phyloP scores from a whole-genome alignment of 2,888 invertebrate species.

The Penaeus monodon region DNA sequence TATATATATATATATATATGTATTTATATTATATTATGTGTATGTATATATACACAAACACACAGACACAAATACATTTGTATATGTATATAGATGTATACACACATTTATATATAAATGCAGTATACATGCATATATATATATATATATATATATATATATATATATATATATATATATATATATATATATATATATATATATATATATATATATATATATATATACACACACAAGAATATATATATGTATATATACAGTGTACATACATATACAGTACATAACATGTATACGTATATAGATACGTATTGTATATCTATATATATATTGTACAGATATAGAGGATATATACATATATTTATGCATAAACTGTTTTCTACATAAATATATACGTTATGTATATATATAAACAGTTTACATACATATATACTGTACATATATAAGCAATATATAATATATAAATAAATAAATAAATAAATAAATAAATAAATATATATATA shows the following conservation, averaged over 20 bases:
- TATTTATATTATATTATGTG: neutral
- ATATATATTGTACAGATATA: too few relatives aligned
- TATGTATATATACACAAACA: neutral
- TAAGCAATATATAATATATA: neutral
- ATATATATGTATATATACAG: too few relatives aligned
- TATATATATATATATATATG: neutral
- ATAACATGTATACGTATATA: neutral
- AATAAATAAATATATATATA: too few relatives aligned
- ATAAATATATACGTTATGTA: neutral
- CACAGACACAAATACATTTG: neutral
- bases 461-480: too few relatives aligned
- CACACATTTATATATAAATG: slow-evolving; percentile 4
- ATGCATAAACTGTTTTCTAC: neutral
- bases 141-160: slow-evolving; percentile 12
- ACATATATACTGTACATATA: neutral
- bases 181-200: too few relatives aligned
- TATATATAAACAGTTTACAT: neutral
- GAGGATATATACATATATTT: neutral
- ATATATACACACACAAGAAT: too few relatives aligned
- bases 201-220: neutral
- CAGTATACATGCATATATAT: neutral
- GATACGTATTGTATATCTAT: too few relatives aligned
- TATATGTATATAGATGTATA: neutral
- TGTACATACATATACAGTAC: too few relatives aligned
- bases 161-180: neutral